A percentile compares a stretch with the other conserved stretches of the same genome.
Conservation (phyloP, 1,140 invertebrate species). For the Elymnias hypermnestra region DNA sequence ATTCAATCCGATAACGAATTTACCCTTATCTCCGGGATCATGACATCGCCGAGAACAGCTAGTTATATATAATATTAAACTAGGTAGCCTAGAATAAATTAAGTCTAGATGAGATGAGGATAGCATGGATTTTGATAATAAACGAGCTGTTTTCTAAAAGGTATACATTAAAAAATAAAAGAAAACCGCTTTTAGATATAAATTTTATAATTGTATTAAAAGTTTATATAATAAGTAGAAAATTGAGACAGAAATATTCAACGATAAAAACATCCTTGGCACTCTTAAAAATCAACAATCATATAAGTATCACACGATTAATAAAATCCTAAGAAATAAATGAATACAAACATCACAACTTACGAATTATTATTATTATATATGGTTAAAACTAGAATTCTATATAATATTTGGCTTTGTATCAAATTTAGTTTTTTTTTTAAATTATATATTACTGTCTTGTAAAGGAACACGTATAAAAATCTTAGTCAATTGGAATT, state of each 20-base stretch:
- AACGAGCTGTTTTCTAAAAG: no score
- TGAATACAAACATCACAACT: conserved; percentile 12
- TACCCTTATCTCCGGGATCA: no score
- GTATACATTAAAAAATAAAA: neutral
- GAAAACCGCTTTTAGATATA: neutral
- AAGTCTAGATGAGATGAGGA: no score
- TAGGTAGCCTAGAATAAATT: no score
- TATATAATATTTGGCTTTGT: conserved; percentile 15
- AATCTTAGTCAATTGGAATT: neutral
- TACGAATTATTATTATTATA: no score
- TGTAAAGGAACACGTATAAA: neutral
- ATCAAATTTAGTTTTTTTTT: conserved; percentile 8
- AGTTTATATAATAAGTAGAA: conserved; percentile 15
- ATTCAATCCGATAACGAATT: no score
- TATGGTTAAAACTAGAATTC: neutral
- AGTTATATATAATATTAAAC: no score
- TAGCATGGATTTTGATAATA: no score
- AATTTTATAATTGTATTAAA: neutral
- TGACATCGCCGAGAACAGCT: no score
- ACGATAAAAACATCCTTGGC: conserved; percentile 1
- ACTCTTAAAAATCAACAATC: no score
- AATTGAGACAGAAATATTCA: conserved; percentile 6
- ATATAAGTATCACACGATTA: no score
- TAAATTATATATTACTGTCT: no score
- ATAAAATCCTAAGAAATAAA: conserved; percentile 28